Base-by-base conservation (phyloP, 2,888 invertebrate species). In the Chironomus riparius region DNA sequence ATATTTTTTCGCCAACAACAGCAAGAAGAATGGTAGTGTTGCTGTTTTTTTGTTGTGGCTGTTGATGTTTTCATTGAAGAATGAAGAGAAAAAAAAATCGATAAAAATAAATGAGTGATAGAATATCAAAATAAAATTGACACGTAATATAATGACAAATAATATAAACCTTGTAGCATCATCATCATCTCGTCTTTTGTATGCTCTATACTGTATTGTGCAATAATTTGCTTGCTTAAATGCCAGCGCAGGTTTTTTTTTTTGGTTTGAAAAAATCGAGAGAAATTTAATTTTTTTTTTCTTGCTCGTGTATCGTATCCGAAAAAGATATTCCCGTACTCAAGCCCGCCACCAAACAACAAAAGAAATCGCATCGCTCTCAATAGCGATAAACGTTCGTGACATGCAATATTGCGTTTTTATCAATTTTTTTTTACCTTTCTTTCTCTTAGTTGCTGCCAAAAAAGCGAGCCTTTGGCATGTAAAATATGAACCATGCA, bases 391-490 rank as follows among this genome's bases (percentile, higher is more conserved):
- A 71, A 71, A 71, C 47, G 71, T 47, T 71, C 15, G n/a, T 15
- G 62, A 73, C 73, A 73, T 73, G 73, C 73, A 73, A 73, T 73
- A 28, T 73, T 73, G 73, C 73, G 73, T 73, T 73, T 73, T 65
- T 56, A 71, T 70, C 70, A 70, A 38, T 28, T 70, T 70, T 47
- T 38, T 38, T 38, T n/a, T n/a, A n/a, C 10, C n/a, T n/a, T 6
- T 21, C 65, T 65, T 38, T 38, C 38, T 38, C 38, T 38, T 38
- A 38, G 38, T 38, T 7, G 38, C 38, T 65, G 21, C 68, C 68
- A 24, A 48, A 15, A 22, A 28, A 68, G 15, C 15, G 21, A 47
- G 56, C 12, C 47, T 18, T 15, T 22, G 68, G 18, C 28, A 68
- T 65, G 28, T 70, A 70, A 70, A 70, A 70, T 70, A 38, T 70